Conservation (phyloP, 2,888 invertebrate genomes). For the Ischnura elegans region DNA sequence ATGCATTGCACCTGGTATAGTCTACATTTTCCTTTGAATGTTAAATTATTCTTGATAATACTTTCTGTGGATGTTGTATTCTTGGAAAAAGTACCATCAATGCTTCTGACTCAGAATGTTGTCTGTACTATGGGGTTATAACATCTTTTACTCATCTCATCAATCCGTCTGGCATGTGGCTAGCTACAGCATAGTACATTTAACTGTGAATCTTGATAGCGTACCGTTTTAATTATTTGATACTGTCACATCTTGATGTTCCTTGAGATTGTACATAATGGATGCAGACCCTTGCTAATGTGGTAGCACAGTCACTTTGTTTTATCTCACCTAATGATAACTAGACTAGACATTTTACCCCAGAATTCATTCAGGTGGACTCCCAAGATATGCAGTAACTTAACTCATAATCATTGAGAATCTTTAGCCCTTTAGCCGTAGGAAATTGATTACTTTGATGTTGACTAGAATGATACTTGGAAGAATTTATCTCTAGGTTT, state of each 20-base stretch:
- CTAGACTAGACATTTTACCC: not conserved
- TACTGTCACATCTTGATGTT: not conserved
- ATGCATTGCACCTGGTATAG: no score
- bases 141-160: not conserved
- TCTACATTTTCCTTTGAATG: not conserved
- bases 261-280: not conserved
- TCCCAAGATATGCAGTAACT: not conserved
- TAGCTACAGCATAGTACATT: conserved; percentile 15
- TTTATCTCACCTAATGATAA: not conserved
- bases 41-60: not conserved
- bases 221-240: not conserved
- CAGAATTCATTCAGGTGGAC: not conserved
- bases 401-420: not conserved
- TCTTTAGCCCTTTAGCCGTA: no score
- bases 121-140: not conserved
- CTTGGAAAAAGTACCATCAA: not conserved
- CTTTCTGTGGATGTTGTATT: not conserved
- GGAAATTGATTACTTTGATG: no score
- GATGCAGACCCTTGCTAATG: conserved; percentile 24
- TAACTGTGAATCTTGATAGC: not conserved
- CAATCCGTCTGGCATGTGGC: not conserved
- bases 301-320: conserved; percentile 21
- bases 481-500: no score
- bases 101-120: not conserved
- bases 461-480: no score